Evolutionary conservation across 2,113 vertebrate genomes (phyloP), one percentile per base, ranked within the genome.

Genomic region (Prunella himalayana): DNA sequence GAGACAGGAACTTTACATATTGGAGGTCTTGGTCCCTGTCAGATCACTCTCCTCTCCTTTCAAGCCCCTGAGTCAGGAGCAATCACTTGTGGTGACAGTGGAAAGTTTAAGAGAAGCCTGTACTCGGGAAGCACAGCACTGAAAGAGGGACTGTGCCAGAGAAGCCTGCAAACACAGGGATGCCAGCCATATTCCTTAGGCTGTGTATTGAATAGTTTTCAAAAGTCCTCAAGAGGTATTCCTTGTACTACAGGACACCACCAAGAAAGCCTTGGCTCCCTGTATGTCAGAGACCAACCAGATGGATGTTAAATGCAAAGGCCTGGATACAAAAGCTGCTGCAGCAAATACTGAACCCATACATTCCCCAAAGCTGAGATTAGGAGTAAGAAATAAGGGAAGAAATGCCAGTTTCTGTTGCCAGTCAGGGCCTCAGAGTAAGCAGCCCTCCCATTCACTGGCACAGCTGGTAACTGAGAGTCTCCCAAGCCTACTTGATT

Each of bases 71-170:
- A 71, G 4, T 9, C 27, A 28, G 35, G 7, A 72, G 17, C 27
- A 81, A 53, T 42, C 15, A 25, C 21, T 25, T 49, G 31, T 15
- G 21, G 15, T 15, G 18, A 81, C n/a, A 63, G 20, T 18, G 18
- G 31, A 68, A 42, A 61, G 13, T 72, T 75, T 17, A 71, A 39
- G 30, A 66, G 11, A 83, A 35, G 9, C 6, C 39, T 53, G 37
- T 37, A 27, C 17, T 56, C 7, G 1, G 9, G 33, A 4, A 37
- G 13, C 6, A 79, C 2, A 18, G 15, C 4, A 20, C 2, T 79
- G 23, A 63, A 76, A 76, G 3, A 35, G 7, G 11, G 35, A 25
- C 13, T 44, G 11, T 42, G 15, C 47, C 37, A 39, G 42, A 80
- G 49, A 24, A 81, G 57, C 13, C 23, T 44, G 30, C 21, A 89